A percentile compares a stretch with the other conserved stretches of the same genome.
These are phyloP conservation scores for Ctenicera cuprea DNA, from an alignment of 2,888 invertebrate species.

Conservation along the genomic window DNA sequence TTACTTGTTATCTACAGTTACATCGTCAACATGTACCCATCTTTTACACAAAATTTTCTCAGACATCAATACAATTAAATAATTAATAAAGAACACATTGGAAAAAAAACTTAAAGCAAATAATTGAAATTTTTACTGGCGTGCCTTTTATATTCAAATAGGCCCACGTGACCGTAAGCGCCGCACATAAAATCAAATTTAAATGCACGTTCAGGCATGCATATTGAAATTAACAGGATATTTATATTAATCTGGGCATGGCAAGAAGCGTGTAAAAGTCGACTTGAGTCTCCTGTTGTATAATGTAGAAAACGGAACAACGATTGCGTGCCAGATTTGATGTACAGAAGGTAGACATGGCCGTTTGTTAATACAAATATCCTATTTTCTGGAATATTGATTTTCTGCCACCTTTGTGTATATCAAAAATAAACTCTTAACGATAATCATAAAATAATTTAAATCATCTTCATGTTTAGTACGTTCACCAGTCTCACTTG, in stretches of 20 bases:
- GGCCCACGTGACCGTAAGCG: conserved; percentile 26
- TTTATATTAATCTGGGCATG: conserved; percentile 53
- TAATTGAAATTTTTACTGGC: conserved; percentile 29
- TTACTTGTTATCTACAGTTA: conserved; percentile 20
- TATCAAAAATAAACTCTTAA: no score
- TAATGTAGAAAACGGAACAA: conserved; percentile 38
- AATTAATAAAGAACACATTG: conserved; percentile 6
- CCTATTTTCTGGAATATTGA: conserved; percentile 53
- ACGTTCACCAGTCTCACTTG: no score
- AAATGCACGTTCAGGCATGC: conserved; percentile 49
- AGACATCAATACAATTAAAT: background rate
- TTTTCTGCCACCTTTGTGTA: conserved; percentile 10
- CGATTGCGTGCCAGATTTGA: conserved; percentile 44
- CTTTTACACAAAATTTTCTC: background rate
- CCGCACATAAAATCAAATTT: conserved; percentile 50
- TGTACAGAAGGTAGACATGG: conserved; percentile 35
- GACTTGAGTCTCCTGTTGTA: conserved; percentile 40
- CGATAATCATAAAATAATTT: no score
- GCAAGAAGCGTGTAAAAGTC: conserved; percentile 47
- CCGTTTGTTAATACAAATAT: conserved; percentile 55
- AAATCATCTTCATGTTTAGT: no score
- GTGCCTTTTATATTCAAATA: conserved; percentile 27
- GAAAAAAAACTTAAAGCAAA: conserved; percentile 11
- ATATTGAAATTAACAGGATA: conserved; percentile 52
- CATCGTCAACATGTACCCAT: conserved; percentile 8